Conservation (phyloP, 1,140 invertebrate genomes). For the Drosophila rhopaloa region DNA sequence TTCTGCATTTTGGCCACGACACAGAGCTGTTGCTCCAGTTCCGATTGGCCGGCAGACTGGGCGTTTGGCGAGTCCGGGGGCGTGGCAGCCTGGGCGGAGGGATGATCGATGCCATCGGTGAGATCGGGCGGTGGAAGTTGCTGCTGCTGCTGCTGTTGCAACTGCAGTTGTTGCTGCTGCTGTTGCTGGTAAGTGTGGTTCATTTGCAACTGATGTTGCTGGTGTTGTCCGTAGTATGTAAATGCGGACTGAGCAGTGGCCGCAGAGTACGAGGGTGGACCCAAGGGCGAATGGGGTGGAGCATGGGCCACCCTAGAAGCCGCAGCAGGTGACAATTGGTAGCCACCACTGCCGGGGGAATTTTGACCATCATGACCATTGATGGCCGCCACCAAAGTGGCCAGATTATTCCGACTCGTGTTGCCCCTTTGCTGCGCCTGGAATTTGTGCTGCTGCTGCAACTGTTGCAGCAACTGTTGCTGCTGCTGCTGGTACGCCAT, state of each 20-base stretch:
- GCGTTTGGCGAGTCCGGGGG: slow-evolving; percentile 48
- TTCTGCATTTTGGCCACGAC: slow-evolving; percentile 85
- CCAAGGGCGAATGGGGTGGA: slow-evolving; percentile 46
- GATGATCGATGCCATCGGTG: slow-evolving; percentile 64
- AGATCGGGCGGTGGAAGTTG: slow-evolving; percentile 63
- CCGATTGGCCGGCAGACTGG: slow-evolving; percentile 25
- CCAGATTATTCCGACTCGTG: slow-evolving; percentile 81
- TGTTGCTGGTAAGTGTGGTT: slow-evolving; percentile 62
- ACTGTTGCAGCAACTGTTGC: slow-evolving; percentile 77
- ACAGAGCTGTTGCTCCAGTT: slow-evolving; percentile 73
- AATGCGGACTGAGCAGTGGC: slow-evolving; percentile 70
- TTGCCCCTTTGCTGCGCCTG: slow-evolving; percentile 73
- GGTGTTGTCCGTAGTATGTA: slow-evolving; percentile 60
- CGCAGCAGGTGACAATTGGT: slow-evolving; percentile 69
- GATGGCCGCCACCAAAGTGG: slow-evolving; percentile 79
- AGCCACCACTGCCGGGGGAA: slow-evolving; percentile 33
- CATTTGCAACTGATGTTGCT: slow-evolving; percentile 52
- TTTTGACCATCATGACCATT: slow-evolving; percentile 69
- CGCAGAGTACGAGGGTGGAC: slow-evolving; percentile 70
- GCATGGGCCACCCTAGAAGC: slow-evolving; percentile 68
- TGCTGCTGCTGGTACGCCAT: slow-evolving; percentile 80
- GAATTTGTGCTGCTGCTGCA: slow-evolving; percentile 83
- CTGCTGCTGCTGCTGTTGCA: slow-evolving; percentile 45
- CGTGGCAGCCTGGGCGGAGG: slow-evolving; percentile 35
- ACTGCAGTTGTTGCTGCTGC: slow-evolving; percentile 79